Base-by-base conservation (phyloP, 2,797 vertebrate species). In the Delichon dasypus region DNA sequence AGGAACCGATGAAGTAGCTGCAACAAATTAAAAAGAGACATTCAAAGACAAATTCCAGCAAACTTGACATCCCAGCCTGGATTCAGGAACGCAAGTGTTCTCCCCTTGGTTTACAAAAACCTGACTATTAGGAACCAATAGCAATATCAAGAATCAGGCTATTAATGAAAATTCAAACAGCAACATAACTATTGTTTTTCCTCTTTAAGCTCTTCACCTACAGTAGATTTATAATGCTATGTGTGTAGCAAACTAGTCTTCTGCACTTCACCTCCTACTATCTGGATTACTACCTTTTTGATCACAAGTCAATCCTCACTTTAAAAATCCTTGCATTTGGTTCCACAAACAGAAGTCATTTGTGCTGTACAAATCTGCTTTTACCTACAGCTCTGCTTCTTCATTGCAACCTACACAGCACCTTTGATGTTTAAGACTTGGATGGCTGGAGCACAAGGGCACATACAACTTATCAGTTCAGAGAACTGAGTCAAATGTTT, bases 1-100 rank as follows among this genome's bases (percentile, higher is more conserved):
- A 85, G 98, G 98, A 97, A 98, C 98, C 13, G 98, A 98, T 80
- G 98, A 98, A 88, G 98, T 96, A 95, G 98, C 99, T 99, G 96
- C 53, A 95, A 96, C 30, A 61, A 57, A 88, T 86, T 51, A 51
- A 74, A 81, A 40, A 88, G 38, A 60, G n/a, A n/a, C 32, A 81
- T 86, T 94, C 47, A 95, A 86, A 92, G 47, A 71, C 45, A 73
- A 81, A 87, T 55, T 82, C 38, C n/a, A 88, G 44, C 25, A 83
- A 32, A 84, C 16, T 11, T 72, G 34, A 76, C 45, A 66, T 36
- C 62, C 29, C 71, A 65, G 30, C 2, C 29, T 42, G 51, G 66
- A 71, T 61, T 25, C 47, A 72, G 42, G 13, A 93, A 92, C 11
- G 40, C 27, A 58, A 16, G 16, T 29, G 42, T 32, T 86, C 30